phyloP scores from a whole-genome alignment of 2,888 invertebrate species.

The Chrysomela aeneicollis region DNA sequence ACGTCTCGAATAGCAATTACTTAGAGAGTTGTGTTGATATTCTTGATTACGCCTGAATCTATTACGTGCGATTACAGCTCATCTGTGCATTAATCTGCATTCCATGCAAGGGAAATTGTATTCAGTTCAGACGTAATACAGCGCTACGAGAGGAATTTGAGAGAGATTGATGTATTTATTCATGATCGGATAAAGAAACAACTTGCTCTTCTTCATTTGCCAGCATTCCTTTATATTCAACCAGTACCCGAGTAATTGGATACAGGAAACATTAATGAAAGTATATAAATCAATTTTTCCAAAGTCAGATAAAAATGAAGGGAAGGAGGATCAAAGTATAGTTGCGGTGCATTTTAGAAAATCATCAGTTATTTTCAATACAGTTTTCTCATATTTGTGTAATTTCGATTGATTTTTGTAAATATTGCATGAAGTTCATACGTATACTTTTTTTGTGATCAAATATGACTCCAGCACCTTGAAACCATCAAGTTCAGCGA shows the following conservation, averaged over 20 bases:
- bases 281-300: slow-evolving; percentile 46
- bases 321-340: no score
- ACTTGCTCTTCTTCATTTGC: neutral
- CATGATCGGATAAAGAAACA: neutral
- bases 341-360: no score
- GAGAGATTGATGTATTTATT: neutral
- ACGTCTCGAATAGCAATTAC: neutral
- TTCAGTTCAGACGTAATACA: neutral
- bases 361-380: no score
- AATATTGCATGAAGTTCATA: no score
- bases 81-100: neutral
- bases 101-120: neutral
- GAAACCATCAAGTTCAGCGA: no score
- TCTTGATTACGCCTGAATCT: neutral
- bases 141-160: neutral
- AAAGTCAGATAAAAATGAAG: no score
- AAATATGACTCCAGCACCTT: no score
- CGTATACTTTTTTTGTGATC: no score
- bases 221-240: neutral
- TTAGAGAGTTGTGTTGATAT: neutral
- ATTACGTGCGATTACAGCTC: neutral
- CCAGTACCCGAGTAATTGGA: neutral
- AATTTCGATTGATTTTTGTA: no score
- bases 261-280: neutral
- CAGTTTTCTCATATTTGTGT: no score